Percentiles rank a stretch among this genome's conserved stretches.
phyloP scores from a whole-genome alignment of 2,797 vertebrate genomes.

The Euphonia xanthogaster region DNA sequence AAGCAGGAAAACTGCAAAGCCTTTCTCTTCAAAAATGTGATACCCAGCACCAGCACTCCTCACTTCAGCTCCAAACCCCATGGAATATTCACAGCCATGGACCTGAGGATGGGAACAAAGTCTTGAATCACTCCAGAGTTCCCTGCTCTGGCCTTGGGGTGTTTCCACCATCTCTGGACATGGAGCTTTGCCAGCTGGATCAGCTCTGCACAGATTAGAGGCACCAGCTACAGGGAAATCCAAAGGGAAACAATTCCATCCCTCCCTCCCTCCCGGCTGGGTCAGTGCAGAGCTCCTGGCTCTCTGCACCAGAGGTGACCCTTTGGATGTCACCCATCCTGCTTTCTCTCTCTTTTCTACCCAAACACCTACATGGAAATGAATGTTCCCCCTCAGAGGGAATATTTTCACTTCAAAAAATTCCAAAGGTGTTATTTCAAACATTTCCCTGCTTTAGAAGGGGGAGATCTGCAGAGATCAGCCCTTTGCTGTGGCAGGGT shows the following conservation, averaged over 20 bases:
- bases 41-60: neutral
- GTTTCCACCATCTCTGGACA: neutral
- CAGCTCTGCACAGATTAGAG: neutral
- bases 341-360: neutral
- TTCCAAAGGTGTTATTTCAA: neutral
- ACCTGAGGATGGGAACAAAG: neutral
- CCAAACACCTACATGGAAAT: neutral
- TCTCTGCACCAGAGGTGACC: neutral
- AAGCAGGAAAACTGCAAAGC: neutral
- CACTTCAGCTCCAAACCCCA: neutral
- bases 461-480: neutral
- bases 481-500: neutral
- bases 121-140: neutral
- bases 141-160: neutral
- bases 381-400: neutral
- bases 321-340: neutral
- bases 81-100: accelerated
- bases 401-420: neutral
- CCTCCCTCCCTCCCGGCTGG: neutral
- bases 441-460: neutral
- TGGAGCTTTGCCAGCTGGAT: neutral
- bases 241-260: neutral
- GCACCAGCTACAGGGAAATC: neutral
- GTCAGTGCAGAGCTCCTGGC: accelerated
- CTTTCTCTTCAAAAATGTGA: neutral